Percentiles rank a stretch among this genome's conserved stretches.
These are phyloP conservation scores for Rhinella marina DNA, from an alignment of 2,797 vertebrate species.

Conservation along the genomic window DNA sequence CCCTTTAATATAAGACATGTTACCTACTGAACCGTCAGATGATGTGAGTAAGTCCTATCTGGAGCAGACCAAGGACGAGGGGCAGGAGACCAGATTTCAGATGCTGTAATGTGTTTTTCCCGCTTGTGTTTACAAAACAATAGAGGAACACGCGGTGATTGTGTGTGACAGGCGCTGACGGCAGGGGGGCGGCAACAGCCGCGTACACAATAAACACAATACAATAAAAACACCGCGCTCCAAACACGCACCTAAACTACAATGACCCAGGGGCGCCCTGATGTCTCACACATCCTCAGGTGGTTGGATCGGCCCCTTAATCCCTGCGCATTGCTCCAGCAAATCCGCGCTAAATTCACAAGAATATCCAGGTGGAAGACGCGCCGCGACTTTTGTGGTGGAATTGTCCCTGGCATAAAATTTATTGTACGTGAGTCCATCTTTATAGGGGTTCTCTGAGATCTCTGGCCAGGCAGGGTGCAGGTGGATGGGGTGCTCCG, in stretches of 20 bases:
- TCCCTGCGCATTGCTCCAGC: too few species aligned
- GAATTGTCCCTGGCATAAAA: too few species aligned
- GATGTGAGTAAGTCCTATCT: slow-evolving; percentile 64
- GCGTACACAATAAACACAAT: slow-evolving; percentile 34
- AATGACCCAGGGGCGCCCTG: background rate
- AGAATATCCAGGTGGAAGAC: too few species aligned
- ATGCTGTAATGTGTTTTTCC: slow-evolving; percentile 71
- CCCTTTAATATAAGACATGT: background rate
- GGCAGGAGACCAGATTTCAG: slow-evolving; percentile 77
- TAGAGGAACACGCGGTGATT: slow-evolving; percentile 70
- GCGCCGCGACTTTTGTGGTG: too few species aligned
- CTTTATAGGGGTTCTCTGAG: too few species aligned
- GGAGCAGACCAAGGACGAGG: slow-evolving; percentile 76
- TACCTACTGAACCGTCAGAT: slow-evolving; percentile 45
- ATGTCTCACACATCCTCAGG: background rate
- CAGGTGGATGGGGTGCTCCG: too few species aligned
- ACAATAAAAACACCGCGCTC: slow-evolving; percentile 52
- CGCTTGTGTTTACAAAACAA: slow-evolving; percentile 80
- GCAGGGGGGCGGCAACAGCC: slow-evolving; percentile 21
- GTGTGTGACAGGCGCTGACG: slow-evolving; percentile 21
- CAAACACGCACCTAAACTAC: background rate
- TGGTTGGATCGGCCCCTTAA: too few species aligned
- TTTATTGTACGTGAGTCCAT: too few species aligned
- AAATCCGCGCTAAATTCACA: too few species aligned
- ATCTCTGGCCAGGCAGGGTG: too few species aligned